Conservation (phyloP, 2,797 vertebrate species). For the Arvicola amphibius region DNA sequence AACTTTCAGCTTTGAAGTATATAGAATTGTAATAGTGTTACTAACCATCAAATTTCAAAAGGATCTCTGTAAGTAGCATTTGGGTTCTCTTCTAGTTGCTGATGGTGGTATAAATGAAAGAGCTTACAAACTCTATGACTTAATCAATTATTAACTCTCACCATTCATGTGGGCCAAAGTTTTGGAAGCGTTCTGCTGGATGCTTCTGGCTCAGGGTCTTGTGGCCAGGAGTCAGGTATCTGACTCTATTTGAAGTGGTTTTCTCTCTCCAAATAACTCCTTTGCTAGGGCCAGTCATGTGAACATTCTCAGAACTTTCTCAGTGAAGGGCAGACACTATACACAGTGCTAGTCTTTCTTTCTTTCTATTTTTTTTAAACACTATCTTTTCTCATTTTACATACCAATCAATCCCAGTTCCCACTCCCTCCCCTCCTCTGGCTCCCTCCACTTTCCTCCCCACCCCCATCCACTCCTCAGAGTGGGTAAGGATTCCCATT, state of each 20-base stretch:
- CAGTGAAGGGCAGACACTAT: neutral
- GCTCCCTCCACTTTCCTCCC: too few relatives aligned
- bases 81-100: neutral
- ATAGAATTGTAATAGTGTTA: neutral
- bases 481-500: too few relatives aligned
- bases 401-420: too few relatives aligned
- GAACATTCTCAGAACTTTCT: neutral
- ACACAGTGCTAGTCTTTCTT: neutral
- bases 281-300: neutral
- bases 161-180: neutral
- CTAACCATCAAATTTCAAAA: neutral
- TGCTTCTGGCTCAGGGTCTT: neutral
- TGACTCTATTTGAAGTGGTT: neutral
- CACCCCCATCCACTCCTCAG: too few relatives aligned
- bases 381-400: too few relatives aligned
- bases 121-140: neutral
- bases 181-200: neutral
- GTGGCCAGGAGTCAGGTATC: neutral
- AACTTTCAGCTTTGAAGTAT: slow-evolving; percentile 5
- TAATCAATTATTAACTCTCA: neutral
- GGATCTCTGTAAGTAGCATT: neutral
- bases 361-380: too few relatives aligned
- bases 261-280: neutral
- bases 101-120: neutral
- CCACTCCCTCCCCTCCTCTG: too few relatives aligned